phyloP scores from a whole-genome alignment of 1,140 invertebrate genomes.

The Amphibalanus amphitrite region DNA sequence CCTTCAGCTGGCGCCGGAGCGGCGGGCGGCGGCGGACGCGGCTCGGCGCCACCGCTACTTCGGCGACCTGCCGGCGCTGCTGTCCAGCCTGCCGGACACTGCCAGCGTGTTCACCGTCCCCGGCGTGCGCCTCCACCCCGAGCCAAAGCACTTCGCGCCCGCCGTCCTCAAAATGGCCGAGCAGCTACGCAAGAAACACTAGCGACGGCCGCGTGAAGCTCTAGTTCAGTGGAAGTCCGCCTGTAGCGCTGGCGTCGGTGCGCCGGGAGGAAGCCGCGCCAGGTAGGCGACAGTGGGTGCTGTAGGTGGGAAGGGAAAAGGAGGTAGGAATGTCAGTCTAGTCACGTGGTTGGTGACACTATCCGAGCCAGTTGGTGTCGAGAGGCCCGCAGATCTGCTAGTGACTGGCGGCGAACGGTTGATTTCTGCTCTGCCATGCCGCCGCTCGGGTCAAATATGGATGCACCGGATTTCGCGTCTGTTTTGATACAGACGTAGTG shows the following conservation, averaged over 20 bases:
- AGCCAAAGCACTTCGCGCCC: constrained; percentile 1
- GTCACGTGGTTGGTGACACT: too few relatives aligned
- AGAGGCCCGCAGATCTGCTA: too few relatives aligned
- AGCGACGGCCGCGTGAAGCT: not conserved
- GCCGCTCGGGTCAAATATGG: too few relatives aligned
- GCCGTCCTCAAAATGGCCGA: not conserved
- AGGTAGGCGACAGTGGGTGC: not conserved
- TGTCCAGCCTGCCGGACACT: not conserved
- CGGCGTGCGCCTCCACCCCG: not conserved
- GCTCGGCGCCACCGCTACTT: constrained; percentile 3
- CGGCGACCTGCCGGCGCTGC: not conserved
- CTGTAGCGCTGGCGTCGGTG: not conserved
- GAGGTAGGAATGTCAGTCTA: too few relatives aligned
- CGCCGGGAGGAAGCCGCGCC: too few relatives aligned
- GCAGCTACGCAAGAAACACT: not conserved
- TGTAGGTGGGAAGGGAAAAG: not conserved
- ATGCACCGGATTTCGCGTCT: too few relatives aligned
- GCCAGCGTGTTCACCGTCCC: not conserved
- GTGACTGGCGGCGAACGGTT: too few relatives aligned
- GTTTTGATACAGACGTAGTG: too few relatives aligned
- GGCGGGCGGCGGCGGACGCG: not conserved
- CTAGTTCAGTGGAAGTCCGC: not conserved
- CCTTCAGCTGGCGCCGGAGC: not conserved
- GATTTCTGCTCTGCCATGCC: too few relatives aligned
- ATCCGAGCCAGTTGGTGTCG: too few relatives aligned